Base-by-base conservation (phyloP, 2,113 vertebrate genomes). In the Sinocyclocheilus anshuiensis region DNA sequence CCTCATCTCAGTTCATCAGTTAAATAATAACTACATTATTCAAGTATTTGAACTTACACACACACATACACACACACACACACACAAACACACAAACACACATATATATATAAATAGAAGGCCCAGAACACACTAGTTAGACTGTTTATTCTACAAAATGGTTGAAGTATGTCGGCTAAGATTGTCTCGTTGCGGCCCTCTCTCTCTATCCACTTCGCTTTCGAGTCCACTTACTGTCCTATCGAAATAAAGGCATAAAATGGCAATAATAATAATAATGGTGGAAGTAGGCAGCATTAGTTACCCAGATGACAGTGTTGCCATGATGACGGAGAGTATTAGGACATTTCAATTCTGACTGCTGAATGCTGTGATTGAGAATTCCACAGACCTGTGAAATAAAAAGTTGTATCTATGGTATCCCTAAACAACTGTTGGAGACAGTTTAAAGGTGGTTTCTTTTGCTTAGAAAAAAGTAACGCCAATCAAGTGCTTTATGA, bases 11-110 rank as follows among this genome's bases (percentile, higher is more conserved):
- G n/a, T 63, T 63, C 24, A 15, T 26, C 61, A 65, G 61, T 65
- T 65, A 13, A 13, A 63, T 63, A 65, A 26, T 15, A 53, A 53
- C 50, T 67, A 26, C 6, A 67, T 29, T 67, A 29, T 29, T 13
- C 24, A 2, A 26, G 24, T 13, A 65, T 65, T 26, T 65, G 4
- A 48, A 48, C 45, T 48, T 42, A 42, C 1, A 10, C 29, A 33
- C 29, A 33, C 29, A 29, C 29, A 29, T 2, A 29, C 29, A 29
- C 29, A 29, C 29, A 29, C 1, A 29, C 1, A 29, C 26, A n/a
- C 1, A 1, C 1, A 1, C 1, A n/a, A n/a, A 42, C 1, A 10
- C 29, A 33, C 29, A 33, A 2, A 29, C 29, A 2, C 1, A 29
- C 1, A 29, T 29, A 29, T 2, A 42, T 39, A 36, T 39, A 39